phyloP scores from a whole-genome alignment of 2,888 invertebrate species.

The Epirrhoe alternata region DNA sequence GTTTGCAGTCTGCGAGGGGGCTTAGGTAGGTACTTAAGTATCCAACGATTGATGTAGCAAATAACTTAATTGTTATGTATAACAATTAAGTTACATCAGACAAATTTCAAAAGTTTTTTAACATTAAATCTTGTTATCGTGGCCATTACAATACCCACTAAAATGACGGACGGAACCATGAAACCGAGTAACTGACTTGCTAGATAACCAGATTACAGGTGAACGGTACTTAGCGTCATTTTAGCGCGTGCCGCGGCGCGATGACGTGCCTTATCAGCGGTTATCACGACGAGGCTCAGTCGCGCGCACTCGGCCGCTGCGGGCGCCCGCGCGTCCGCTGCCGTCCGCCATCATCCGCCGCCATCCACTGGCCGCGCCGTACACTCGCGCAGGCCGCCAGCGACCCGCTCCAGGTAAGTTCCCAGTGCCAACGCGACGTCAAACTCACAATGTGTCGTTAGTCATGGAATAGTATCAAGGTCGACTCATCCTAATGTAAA shows the following conservation, averaged over 20 bases:
- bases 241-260: constrained; percentile 52
- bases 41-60: no score
- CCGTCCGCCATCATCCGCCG: constrained; percentile 41
- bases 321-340: constrained; percentile 58
- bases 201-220: constrained; percentile 1
- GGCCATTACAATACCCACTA: no score
- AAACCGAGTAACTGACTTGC: neutral
- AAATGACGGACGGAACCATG: no score
- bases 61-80: no score
- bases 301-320: constrained; percentile 67
- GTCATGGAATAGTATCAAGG: constrained; percentile 57
- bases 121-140: no score
- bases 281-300: constrained; percentile 78
- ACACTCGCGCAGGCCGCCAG: constrained; percentile 23
- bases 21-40: no score
- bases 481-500: constrained; percentile 67
- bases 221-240: constrained; percentile 46
- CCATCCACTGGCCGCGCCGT: constrained; percentile 21
- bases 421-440: neutral
- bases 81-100: no score
- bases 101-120: no score
- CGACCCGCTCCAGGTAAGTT: neutral
- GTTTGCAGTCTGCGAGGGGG: no score
- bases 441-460: constrained; percentile 35
- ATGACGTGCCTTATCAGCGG: constrained; percentile 77